Evolutionary conservation across 35 echinoderm and acorn worm species (phyloP).

Genomic region (Eucidaris tribuloides): DNA sequence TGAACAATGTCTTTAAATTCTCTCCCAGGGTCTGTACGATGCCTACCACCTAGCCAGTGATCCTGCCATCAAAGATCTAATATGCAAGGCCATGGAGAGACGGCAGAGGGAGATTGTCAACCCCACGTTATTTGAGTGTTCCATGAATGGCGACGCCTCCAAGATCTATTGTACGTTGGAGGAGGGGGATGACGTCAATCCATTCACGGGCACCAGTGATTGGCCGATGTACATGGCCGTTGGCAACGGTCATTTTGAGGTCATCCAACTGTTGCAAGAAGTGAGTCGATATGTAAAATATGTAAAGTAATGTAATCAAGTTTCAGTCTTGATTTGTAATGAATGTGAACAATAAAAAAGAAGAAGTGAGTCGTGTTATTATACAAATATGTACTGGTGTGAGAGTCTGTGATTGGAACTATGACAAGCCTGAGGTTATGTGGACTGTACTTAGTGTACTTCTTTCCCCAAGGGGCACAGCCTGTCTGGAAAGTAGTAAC

Average conservation of each 20-base stretch:
- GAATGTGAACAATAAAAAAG: too few relatives aligned
- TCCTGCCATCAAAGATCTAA: slow-evolving; percentile 41
- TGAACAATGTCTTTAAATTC: neutral
- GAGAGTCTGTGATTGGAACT: too few relatives aligned
- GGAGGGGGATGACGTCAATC: slow-evolving; percentile 91
- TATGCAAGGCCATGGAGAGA: slow-evolving; percentile 47
- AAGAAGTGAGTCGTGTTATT: too few relatives aligned
- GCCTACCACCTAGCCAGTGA: slow-evolving; percentile 23
- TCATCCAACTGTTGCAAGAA: slow-evolving; percentile 75
- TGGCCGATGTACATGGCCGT: slow-evolving; percentile 93
- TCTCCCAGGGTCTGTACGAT: slow-evolving; percentile 57
- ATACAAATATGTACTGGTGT: too few relatives aligned
- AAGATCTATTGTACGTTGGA: slow-evolving; percentile 72
- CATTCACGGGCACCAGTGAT: slow-evolving; percentile 81
- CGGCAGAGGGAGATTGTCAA: slow-evolving; percentile 73
- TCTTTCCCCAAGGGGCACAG: too few relatives aligned
- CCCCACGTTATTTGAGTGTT: slow-evolving; percentile 81
- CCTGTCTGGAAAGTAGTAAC: too few relatives aligned
- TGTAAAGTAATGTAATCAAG: too few relatives aligned
- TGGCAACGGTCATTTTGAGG: slow-evolving; percentile 76
- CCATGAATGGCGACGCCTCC: slow-evolving; percentile 84
- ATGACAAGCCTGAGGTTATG: too few relatives aligned
- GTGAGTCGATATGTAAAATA: too few relatives aligned
- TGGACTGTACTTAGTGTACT: too few relatives aligned
- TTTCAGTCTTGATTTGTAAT: too few relatives aligned